Percentiles rank a stretch among this genome's conserved stretches.
Evolutionary conservation across 2,888 invertebrate species (phyloP).

Genomic region (Tachina lurida): DNA sequence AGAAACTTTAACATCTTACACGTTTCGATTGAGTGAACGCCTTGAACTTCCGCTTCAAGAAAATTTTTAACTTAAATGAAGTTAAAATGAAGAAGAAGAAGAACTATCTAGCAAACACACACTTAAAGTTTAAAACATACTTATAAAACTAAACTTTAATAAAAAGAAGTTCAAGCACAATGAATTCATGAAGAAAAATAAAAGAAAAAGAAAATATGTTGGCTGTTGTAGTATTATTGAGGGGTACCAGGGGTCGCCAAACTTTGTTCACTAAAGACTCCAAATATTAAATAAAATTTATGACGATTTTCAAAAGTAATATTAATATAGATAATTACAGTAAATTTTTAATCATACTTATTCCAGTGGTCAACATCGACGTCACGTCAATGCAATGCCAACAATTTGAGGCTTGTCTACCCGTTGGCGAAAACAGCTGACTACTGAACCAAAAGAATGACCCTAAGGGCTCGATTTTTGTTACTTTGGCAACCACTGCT

Average conservation of each 20-base stretch:
- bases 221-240: constrained; percentile 8
- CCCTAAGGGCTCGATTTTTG: background rate
- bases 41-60: constrained; percentile 80
- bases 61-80: constrained; percentile 13
- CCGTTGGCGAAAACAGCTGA: no score
- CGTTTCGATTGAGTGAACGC: constrained; percentile 81
- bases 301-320: no score
- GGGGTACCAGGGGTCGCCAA: background rate
- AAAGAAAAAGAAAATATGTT: constrained; percentile 7
- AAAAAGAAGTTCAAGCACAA: constrained; percentile 45
- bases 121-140: background rate
- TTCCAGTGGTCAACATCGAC: no score
- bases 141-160: constrained; percentile 16
- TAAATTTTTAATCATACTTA: no score
- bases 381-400: no score
- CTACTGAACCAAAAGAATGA: background rate
- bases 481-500: constrained; percentile 5
- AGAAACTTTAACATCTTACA: constrained; percentile 75
- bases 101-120: constrained; percentile 13
- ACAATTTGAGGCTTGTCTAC: no score
- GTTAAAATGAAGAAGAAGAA: constrained; percentile 26
- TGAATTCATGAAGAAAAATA: background rate
- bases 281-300: background rate
- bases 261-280: background rate
- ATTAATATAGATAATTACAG: no score